phyloP scores from a whole-genome alignment of 2,888 invertebrate species.

The Eudemis profundana region DNA sequence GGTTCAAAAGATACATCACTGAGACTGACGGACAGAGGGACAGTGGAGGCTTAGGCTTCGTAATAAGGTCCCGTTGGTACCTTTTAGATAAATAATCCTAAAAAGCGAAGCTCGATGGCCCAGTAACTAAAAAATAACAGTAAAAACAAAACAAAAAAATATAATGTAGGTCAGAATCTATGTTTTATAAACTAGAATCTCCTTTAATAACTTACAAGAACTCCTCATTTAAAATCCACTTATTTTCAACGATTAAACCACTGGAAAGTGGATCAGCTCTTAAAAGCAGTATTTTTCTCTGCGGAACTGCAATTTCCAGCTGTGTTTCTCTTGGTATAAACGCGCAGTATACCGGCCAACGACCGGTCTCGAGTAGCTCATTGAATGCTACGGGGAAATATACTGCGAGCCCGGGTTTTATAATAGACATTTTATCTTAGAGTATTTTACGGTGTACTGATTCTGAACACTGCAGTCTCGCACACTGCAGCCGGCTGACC shows the following conservation, averaged over 20 bases:
- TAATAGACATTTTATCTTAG: not conserved
- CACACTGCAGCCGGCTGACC: no score
- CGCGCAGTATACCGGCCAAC: slow-evolving; percentile 6
- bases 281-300: slow-evolving; percentile 20
- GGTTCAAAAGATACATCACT: no score
- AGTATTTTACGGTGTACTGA: not conserved
- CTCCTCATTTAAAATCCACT: slow-evolving; percentile 8
- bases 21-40: no score
- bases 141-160: no score
- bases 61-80: no score
- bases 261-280: slow-evolving; percentile 5
- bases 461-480: not conserved
- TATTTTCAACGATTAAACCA: slow-evolving; percentile 2
- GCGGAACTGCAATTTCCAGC: slow-evolving; percentile 20
- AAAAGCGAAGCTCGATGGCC: no score
- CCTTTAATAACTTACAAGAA: not conserved
- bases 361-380: slow-evolving; percentile 16
- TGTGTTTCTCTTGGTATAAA: slow-evolving; percentile 12
- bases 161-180: no score
- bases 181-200: not conserved
- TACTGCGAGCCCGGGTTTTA: not conserved
- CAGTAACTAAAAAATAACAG: no score
- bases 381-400: slow-evolving; percentile 26
- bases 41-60: no score
- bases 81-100: no score